Evolutionary conservation across 2,113 vertebrate genomes (phyloP).

Genomic region (Chamaea fasciata): DNA sequence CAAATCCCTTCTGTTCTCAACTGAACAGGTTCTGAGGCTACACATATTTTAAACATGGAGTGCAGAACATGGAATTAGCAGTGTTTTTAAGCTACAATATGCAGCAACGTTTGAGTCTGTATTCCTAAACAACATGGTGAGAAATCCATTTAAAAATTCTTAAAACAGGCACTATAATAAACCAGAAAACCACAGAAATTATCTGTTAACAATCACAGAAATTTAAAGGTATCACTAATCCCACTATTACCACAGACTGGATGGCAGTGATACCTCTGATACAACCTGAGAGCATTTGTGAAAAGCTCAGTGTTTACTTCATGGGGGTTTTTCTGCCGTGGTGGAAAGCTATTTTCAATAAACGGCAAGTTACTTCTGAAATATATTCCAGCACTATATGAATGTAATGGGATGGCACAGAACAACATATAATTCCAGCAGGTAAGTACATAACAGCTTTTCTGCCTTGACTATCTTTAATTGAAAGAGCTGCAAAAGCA

Average conservation of each 20-base stretch:
- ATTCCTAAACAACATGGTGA: background rate
- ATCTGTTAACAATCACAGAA: background rate
- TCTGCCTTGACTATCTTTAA: constrained; percentile 51
- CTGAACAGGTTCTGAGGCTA: background rate
- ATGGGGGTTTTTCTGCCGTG: background rate
- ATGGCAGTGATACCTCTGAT: background rate
- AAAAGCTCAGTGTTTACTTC: background rate
- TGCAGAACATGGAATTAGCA: background rate
- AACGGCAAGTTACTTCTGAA: background rate
- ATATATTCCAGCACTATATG: background rate
- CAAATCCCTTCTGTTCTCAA: background rate
- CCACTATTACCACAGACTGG: background rate
- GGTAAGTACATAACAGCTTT: constrained; percentile 46
- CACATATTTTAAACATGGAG: background rate
- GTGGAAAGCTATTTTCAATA: background rate
- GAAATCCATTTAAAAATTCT: background rate
- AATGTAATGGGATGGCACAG: background rate
- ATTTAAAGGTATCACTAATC: background rate
- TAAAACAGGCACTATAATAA: background rate
- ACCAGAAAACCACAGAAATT: background rate
- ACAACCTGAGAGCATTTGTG: background rate
- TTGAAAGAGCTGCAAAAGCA: constrained; percentile 46
- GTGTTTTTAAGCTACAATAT: background rate
- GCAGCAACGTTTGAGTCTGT: background rate
- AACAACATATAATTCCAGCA: constrained; percentile 34